A percentile compares a stretch with the other conserved stretches of the same genome.
Evolutionary conservation across 1,140 invertebrate species (phyloP).

Genomic region (Rhizoglyphus robini): DNA sequence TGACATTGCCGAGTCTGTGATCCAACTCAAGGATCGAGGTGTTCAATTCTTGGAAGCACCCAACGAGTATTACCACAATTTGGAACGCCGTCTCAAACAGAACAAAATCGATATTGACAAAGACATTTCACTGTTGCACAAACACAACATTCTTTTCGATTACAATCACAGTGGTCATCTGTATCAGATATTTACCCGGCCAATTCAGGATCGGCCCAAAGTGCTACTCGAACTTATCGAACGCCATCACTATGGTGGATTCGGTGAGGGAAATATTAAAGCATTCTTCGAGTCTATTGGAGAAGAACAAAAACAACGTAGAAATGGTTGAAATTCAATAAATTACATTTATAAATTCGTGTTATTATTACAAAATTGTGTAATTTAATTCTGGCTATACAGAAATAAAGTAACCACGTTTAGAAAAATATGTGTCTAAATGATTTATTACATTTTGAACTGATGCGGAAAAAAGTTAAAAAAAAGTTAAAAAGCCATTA

Average conservation of each 20-base stretch:
- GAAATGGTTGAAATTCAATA: slow-evolving; percentile 72
- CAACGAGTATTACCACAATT: slow-evolving; percentile 62
- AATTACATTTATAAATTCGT: no score
- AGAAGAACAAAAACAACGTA: slow-evolving; percentile 81
- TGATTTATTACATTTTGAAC: no score
- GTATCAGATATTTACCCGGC: slow-evolving; percentile 96
- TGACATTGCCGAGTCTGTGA: slow-evolving; percentile 57
- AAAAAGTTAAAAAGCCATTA: no score
- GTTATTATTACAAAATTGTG: no score
- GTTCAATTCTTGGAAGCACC: slow-evolving; percentile 21
- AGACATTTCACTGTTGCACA: slow-evolving; percentile 60
- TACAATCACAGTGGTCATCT: slow-evolving; percentile 96
- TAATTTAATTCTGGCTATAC: no score
- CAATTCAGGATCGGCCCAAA: slow-evolving; percentile 92
- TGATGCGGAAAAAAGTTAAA: no score
- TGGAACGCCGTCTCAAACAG: slow-evolving; percentile 58
- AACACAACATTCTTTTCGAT: slow-evolving; percentile 86
- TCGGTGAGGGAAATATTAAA: slow-evolving; percentile 98
- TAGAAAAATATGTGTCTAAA: no score
- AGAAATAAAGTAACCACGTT: no score
- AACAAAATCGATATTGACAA: slow-evolving; percentile 71
- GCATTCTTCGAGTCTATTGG: slow-evolving; percentile 96
- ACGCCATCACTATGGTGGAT: slow-evolving; percentile 86
- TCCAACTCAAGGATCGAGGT: slow-evolving; percentile 4
- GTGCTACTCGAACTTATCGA: slow-evolving; percentile 96